Percentiles rank a stretch among this genome's conserved stretches.
These are phyloP conservation scores for Bradypus variegatus DNA, from an alignment of 2,797 vertebrate genomes.

Conservation along the genomic window DNA sequence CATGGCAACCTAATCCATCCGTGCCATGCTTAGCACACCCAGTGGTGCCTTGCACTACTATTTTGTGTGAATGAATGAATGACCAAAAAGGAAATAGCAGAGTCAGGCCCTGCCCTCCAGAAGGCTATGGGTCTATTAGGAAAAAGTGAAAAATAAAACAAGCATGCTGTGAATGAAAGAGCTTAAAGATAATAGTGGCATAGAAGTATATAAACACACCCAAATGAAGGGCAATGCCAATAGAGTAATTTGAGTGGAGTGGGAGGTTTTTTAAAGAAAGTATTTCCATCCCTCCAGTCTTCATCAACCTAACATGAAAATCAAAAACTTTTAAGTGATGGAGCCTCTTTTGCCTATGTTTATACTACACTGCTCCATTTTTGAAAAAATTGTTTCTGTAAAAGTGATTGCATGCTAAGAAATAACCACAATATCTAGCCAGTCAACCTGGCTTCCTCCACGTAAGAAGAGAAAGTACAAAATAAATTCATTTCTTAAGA, in stretches of 20 bases:
- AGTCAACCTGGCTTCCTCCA: background rate
- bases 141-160: background rate
- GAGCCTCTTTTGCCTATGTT: background rate
- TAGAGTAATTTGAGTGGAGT: background rate
- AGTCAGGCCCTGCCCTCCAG: background rate
- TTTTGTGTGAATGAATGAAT: background rate
- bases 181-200: background rate
- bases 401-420: background rate
- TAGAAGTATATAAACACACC: background rate
- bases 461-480: background rate
- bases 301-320: background rate
- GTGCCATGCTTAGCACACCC: background rate
- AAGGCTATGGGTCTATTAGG: background rate
- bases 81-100: background rate
- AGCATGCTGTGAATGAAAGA: background rate
- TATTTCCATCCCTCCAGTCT: background rate
- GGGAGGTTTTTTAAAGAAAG: background rate
- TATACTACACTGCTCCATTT: background rate
- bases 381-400: background rate
- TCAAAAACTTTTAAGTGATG: background rate
- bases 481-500: conserved; percentile 16
- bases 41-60: background rate
- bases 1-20: background rate
- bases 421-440: background rate
- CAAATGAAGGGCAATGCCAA: background rate